Percentiles rank a stretch among this genome's conserved stretches.
Evolutionary conservation across 2,888 invertebrate species (phyloP).

Genomic region (Galerucella calmariensis): DNA sequence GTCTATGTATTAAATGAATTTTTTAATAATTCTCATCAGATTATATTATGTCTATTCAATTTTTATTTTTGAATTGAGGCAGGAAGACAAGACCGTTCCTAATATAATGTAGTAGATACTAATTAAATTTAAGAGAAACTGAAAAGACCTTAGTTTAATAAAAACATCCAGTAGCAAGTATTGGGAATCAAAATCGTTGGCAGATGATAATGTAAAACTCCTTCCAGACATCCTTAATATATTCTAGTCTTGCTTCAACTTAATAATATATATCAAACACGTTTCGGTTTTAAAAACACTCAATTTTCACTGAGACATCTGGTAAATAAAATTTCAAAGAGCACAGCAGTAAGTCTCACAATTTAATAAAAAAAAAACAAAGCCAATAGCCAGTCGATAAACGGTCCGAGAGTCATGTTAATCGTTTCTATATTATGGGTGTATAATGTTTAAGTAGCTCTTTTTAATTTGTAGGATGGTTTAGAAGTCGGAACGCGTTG

Average conservation of each 20-base stretch:
- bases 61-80: too few species aligned
- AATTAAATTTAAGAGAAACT: neutral
- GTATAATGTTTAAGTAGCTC: conserved; percentile 47
- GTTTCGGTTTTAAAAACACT: conserved; percentile 6
- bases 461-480: conserved; percentile 59
- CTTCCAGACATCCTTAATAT: neutral
- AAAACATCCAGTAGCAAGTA: neutral
- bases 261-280: neutral
- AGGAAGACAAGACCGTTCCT: too few species aligned
- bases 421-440: conserved; percentile 35
- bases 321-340: conserved; percentile 16
- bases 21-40: neutral
- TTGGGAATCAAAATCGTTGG: neutral
- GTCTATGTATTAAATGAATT: conserved; percentile 8
- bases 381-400: conserved; percentile 25
- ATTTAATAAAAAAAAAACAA: conserved; percentile 23
- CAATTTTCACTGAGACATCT: neutral
- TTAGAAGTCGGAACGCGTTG: conserved; percentile 59
- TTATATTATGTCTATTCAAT: neutral
- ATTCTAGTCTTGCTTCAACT: neutral
- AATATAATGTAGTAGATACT: too few species aligned
- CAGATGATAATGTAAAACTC: neutral
- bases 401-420: conserved; percentile 25
- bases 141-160: neutral
- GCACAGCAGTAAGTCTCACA: neutral